phyloP scores from a whole-genome alignment of 2,113 vertebrate genomes.

The Nerophis ophidion region DNA sequence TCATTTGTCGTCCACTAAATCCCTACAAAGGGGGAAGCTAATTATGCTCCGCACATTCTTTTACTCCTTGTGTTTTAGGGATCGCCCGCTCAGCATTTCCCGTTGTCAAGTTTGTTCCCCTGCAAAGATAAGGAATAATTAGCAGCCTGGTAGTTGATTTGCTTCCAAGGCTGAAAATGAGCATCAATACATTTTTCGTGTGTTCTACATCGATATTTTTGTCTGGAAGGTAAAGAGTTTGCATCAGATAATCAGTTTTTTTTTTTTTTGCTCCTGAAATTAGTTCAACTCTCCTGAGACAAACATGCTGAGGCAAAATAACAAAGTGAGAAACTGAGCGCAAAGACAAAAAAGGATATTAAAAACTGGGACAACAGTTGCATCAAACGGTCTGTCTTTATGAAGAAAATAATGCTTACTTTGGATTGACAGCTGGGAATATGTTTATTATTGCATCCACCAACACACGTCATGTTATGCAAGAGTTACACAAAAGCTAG shows the following conservation, averaged over 20 bases:
- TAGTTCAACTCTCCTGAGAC: conserved; percentile 57
- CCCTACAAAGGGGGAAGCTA: conserved; percentile 27
- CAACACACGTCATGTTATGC: too few species aligned
- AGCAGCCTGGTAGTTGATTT: conserved; percentile 44
- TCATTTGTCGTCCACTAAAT: conserved; percentile 33
- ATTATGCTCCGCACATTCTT: conserved; percentile 39
- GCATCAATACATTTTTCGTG: conserved; percentile 48
- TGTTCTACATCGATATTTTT: conserved; percentile 60
- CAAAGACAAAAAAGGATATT: conserved; percentile 31
- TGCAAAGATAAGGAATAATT: conserved; percentile 64
- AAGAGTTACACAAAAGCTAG: too few species aligned
- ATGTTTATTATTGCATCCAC: too few species aligned
- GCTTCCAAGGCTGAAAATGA: conserved; percentile 43
- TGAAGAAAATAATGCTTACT: not conserved
- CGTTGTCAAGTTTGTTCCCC: conserved; percentile 49
- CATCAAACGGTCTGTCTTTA: not conserved
- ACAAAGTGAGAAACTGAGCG: conserved; percentile 51
- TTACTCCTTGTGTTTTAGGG: conserved; percentile 32
- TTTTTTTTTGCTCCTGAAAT: conserved; percentile 48
- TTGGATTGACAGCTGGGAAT: not conserved
- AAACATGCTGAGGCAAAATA: conserved; percentile 42
- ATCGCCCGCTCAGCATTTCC: conserved; percentile 47
- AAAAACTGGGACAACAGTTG: not conserved
- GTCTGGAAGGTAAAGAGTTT: conserved; percentile 56
- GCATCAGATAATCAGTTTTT: conserved; percentile 56